Evolutionary conservation across 2,888 invertebrate species (phyloP).

Genomic region (Drosophila robusta): DNA sequence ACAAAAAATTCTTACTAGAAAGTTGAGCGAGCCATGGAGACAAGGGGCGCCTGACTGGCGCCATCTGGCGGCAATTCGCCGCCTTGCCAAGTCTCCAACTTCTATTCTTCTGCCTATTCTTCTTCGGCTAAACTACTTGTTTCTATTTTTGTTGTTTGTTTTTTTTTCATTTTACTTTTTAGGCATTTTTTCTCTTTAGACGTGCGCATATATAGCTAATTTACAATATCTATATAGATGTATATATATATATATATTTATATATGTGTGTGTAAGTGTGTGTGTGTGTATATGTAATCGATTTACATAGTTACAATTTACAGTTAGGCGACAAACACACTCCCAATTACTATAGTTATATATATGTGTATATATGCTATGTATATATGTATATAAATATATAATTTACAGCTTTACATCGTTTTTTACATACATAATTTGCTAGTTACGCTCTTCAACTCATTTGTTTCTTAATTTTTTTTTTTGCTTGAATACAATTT

Average conservation of each 20-base stretch:
- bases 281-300: constrained; percentile 27
- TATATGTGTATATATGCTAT: constrained; percentile 11
- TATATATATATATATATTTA: constrained; percentile 15
- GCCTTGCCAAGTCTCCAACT: background rate
- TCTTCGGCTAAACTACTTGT: constrained; percentile 27
- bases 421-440: constrained; percentile 40
- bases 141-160: background rate
- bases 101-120: constrained; percentile 16
- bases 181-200: constrained; percentile 48
- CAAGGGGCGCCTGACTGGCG: constrained; percentile 14
- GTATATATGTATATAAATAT: constrained; percentile 20
- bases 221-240: constrained; percentile 40
- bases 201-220: constrained; percentile 62
- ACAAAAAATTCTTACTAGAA: constrained; percentile 58
- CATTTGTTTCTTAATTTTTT: background rate
- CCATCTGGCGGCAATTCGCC: constrained; percentile 29
- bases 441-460: constrained; percentile 42
- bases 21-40: constrained; percentile 46
- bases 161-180: constrained; percentile 20
- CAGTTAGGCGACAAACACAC: constrained; percentile 60
- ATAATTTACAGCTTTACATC: constrained; percentile 42
- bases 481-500: constrained; percentile 50
- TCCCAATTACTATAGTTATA: constrained; percentile 31
- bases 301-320: constrained; percentile 60
- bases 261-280: background rate